A percentile compares a stretch with the other conserved stretches of the same genome.
Evolutionary conservation across 2,797 vertebrate species (phyloP).

Genomic region (Coluber constrictor): DNA sequence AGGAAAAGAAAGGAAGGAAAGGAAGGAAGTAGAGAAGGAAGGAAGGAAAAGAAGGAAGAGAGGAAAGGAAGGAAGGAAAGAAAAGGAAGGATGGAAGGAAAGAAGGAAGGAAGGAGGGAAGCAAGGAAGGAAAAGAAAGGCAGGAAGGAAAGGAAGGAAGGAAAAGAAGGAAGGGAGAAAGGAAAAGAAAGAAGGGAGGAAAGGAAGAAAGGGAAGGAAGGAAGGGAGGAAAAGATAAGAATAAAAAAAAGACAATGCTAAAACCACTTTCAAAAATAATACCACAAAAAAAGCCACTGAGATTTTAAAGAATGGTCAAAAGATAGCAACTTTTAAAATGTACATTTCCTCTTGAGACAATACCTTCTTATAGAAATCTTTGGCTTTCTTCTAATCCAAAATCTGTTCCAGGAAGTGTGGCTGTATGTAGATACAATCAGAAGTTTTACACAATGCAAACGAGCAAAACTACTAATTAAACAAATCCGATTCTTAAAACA

Average conservation of each 20-base stretch:
- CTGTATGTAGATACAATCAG: neutral
- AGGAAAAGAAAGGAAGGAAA: too few species aligned
- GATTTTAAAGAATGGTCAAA: neutral
- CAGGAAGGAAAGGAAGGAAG: rapidly evolving
- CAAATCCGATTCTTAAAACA: neutral
- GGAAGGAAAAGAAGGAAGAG: too few species aligned
- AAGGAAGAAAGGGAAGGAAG: too few species aligned
- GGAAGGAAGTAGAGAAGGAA: too few species aligned
- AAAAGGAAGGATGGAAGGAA: too few species aligned
- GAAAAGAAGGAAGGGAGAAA: too few species aligned
- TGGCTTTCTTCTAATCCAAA: neutral
- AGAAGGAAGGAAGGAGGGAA: too few species aligned
- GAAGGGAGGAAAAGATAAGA: neutral
- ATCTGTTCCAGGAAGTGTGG: neutral
- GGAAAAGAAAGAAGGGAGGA: neutral
- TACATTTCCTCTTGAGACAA: neutral
- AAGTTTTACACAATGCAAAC: neutral
- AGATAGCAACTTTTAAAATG: neutral
- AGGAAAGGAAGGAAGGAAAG: too few species aligned
- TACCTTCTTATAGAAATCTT: neutral
- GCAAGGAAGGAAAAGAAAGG: too few species aligned
- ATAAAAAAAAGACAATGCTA: neutral
- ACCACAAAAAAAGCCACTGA: neutral
- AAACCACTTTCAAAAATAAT: neutral
- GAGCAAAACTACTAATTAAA: neutral